Conservation (phyloP, 2,797 vertebrate species). For the Poecilia picta region DNA sequence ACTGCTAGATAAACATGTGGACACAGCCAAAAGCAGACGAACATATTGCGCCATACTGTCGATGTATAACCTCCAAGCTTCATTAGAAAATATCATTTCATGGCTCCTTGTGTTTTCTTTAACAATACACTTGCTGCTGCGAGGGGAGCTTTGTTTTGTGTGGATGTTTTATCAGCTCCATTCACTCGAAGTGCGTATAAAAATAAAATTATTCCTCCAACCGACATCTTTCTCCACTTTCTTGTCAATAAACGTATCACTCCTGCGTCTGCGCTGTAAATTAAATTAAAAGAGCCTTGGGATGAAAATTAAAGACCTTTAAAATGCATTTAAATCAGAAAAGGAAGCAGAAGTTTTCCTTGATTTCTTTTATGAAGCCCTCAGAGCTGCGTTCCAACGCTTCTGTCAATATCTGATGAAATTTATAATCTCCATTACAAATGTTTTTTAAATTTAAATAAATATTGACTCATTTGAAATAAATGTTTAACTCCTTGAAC, state of each 20-base stretch:
- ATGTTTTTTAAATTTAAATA: conserved; percentile 58
- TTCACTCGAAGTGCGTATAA: conserved; percentile 52
- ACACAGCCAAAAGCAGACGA: conserved; percentile 55
- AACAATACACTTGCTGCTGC: conserved; percentile 64
- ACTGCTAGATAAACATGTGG: conserved; percentile 67
- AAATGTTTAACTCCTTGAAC: conserved; percentile 57
- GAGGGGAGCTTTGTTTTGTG: conserved; percentile 71
- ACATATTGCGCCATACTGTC: conserved; percentile 49
- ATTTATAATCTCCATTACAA: conserved; percentile 71
- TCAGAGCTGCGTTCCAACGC: conserved; percentile 56
- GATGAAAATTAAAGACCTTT: conserved; percentile 81
- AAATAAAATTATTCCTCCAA: conserved; percentile 57
- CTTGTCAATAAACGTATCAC: conserved; percentile 65
- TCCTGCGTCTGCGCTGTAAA: conserved; percentile 74
- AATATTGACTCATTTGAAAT: conserved; percentile 73
- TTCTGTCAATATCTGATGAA: conserved; percentile 76
- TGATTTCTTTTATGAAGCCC: conserved; percentile 74
- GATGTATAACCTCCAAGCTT: conserved; percentile 44
- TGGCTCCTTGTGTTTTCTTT: conserved; percentile 65
- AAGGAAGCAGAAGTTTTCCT: conserved; percentile 69
- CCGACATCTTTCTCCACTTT: conserved; percentile 37
- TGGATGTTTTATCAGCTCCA: conserved; percentile 70
- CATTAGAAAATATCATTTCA: conserved; percentile 60
- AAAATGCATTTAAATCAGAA: conserved; percentile 72
- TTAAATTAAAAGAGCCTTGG: conserved; percentile 79